A percentile compares a stretch with the other conserved stretches of the same genome.
These are phyloP conservation scores for Coptotermes formosanus DNA, from an alignment of 1,140 invertebrate species.

Conservation along the genomic window DNA sequence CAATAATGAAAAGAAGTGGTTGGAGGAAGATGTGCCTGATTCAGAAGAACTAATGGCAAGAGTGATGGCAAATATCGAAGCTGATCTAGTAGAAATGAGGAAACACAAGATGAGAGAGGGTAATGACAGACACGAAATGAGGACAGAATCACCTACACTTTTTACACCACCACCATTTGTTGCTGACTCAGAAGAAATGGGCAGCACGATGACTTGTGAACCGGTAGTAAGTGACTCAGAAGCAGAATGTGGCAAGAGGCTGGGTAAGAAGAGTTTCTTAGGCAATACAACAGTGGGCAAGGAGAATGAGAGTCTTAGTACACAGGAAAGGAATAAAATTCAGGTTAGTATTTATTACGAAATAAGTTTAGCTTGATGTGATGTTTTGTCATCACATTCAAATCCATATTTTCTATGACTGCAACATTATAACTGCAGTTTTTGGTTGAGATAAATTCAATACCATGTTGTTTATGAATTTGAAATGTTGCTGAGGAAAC, in stretches of 20 bases:
- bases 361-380: too few relatives aligned
- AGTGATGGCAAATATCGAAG: neutral
- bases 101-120: neutral
- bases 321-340: neutral
- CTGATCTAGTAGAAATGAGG: neutral
- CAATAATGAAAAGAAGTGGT: neutral
- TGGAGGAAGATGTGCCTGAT: neutral
- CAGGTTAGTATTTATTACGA: neutral
- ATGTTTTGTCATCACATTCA: too few relatives aligned
- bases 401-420: too few relatives aligned
- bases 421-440: too few relatives aligned
- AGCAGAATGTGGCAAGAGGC: neutral
- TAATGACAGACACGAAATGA: neutral
- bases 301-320: neutral
- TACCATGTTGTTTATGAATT: too few relatives aligned
- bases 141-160: neutral
- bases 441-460: too few relatives aligned
- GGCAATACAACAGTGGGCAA: neutral
- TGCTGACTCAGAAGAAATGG: neutral
- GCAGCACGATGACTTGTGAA: neutral
- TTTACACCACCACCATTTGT: neutral
- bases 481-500: too few relatives aligned
- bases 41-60: conserved; percentile 2
- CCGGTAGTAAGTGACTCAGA: neutral
- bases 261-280: neutral